These are phyloP conservation scores for Oxyruncus cristatus DNA, from an alignment of 2,113 vertebrate genomes.

Conservation along the genomic window DNA sequence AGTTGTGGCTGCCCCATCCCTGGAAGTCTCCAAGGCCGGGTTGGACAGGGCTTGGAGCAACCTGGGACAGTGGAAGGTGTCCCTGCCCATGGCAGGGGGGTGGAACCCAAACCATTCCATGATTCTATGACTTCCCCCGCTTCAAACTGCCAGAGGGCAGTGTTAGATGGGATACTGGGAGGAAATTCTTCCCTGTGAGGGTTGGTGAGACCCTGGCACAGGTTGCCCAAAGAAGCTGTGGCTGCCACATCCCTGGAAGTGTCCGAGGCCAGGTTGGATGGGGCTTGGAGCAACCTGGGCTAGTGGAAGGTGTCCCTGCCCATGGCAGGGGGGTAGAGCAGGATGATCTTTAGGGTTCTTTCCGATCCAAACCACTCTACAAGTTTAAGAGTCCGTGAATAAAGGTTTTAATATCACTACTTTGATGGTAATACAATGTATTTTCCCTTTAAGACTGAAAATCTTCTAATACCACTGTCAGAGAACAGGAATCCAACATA, in stretches of 20 bases:
- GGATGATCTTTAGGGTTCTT: neutral
- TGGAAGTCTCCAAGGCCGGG: neutral
- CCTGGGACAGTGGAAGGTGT: neutral
- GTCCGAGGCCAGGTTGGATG: rapidly evolving
- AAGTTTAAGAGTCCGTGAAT: neutral
- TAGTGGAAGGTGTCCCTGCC: neutral
- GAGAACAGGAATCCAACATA: neutral
- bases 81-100: too few species aligned
- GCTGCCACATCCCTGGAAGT: neutral
- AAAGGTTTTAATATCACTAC: neutral
- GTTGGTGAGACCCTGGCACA: neutral
- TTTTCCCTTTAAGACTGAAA: neutral
- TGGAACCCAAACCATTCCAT: neutral
- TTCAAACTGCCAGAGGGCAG: too few species aligned
- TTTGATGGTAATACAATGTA: neutral
- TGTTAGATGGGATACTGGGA: too few species aligned
- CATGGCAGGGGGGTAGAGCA: rapidly evolving
- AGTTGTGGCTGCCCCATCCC: neutral
- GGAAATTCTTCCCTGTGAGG: too few species aligned
- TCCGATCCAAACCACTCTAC: neutral
- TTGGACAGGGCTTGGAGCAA: rapidly evolving
- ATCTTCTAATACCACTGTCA: neutral
- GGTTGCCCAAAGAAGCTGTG: neutral
- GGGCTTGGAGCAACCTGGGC: neutral
- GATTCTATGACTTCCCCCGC: too few species aligned